Base-by-base conservation (phyloP, 2,113 vertebrate genomes). In the Alethe castanea region DNA sequence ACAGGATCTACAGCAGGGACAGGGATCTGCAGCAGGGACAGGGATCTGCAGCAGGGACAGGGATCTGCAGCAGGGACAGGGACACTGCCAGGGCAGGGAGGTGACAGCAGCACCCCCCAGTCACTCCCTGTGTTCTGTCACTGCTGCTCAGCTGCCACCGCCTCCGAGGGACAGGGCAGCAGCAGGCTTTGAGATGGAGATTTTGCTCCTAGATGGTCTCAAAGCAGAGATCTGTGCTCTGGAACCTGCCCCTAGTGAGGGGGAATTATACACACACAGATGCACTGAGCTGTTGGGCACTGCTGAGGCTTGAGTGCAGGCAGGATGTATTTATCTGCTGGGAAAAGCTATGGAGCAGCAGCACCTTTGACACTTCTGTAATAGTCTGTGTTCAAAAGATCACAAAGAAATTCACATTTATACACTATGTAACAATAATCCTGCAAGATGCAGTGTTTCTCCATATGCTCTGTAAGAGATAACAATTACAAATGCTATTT, bases 401-500 rank as follows among this genome's bases (percentile, higher is more conserved):
- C 72, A 90, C 78, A 44, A 67, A 81, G 50, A 77, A 84, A 91
- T 20, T 62, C 54, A 42, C 29, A 59, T 74, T 91, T 35, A 25
- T 62, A 25, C 11, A 24, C 62, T 69, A 19, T 6, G 9, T 42
- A 92, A 57, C 70, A 70, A 69, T 61, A 80, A 86, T 77, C 50
- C 54, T 66, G 44, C 38, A 78, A 83, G 64, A 92, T 67, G 47
- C 19, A 45, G n/a, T 8, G 18, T 26, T 88, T 86, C 64, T 47
- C 67, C 56, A 64, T 78, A 29, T 83, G 82, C 64, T 83, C 71
- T 88, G 15, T 42, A 88, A 81, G 56, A 88, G 47, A 59, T 74
- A 94, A 84, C 67, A 88, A 86, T 67, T 96, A 81, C 73, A 92
- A 91, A 94, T 81, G 44, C 38, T 70, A 35, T 83, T 92, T 84